Conservation (phyloP, 1,140 invertebrate species). For the Drosophila orosa region DNA sequence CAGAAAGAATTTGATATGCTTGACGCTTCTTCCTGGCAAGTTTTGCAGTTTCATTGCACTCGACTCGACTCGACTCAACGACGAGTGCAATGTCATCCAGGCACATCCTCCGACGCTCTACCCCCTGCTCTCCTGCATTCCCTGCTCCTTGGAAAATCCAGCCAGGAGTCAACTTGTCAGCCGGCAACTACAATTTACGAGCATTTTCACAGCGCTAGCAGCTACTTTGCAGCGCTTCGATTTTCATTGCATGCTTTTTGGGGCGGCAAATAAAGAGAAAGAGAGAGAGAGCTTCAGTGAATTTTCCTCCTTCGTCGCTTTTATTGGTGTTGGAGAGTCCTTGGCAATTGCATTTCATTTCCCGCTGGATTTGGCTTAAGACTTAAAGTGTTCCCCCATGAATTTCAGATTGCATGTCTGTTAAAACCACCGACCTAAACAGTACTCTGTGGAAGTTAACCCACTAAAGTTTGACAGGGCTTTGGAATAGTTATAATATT, state of each 20-base stretch:
- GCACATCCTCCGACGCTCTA: constrained; percentile 22
- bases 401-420: constrained; percentile 14
- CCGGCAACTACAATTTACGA: constrained; percentile 48
- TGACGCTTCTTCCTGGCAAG: constrained; percentile 68
- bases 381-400: constrained; percentile 33
- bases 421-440: neutral
- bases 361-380: constrained; percentile 33
- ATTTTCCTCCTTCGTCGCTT: constrained; percentile 11
- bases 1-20: constrained; percentile 46
- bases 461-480: neutral
- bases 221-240: constrained; percentile 18
- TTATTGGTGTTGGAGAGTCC: constrained; percentile 26
- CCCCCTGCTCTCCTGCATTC: neutral
- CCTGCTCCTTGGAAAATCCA: constrained; percentile 10
- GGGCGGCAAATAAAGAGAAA: constrained; percentile 37
- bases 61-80: constrained; percentile 17
- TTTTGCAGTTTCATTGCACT: constrained; percentile 68
- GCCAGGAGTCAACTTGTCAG: constrained; percentile 62
- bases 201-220: constrained; percentile 27
- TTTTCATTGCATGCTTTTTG: constrained; percentile 59
- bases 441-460: neutral
- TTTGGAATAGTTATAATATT: neutral
- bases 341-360: constrained; percentile 41
- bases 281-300: neutral
- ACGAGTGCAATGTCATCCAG: constrained; percentile 49